phyloP scores from a whole-genome alignment of 2,113 vertebrate species.

The Helogale parvula region DNA sequence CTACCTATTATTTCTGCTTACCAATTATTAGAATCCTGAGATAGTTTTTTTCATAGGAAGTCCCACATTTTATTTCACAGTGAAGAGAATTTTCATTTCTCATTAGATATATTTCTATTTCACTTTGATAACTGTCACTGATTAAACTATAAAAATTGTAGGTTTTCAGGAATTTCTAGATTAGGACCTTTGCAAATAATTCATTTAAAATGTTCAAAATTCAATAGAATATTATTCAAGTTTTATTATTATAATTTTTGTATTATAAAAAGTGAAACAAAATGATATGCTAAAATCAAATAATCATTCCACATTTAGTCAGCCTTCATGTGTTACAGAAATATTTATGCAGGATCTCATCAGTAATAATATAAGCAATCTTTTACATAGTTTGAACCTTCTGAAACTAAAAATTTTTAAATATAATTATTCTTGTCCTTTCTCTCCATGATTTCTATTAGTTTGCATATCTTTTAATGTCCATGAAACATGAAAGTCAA shows the following conservation, averaged over 20 bases:
- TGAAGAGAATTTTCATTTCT: background rate
- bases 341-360: background rate
- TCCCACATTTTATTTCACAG: background rate
- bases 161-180: background rate
- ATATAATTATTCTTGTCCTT: background rate
- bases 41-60: background rate
- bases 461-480: background rate
- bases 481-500: background rate
- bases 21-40: background rate
- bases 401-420: background rate
- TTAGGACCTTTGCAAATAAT: background rate
- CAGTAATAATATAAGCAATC: background rate
- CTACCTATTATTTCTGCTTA: background rate
- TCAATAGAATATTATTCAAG: background rate
- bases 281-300: background rate
- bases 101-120: background rate
- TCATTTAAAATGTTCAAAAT: background rate
- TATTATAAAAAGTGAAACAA: background rate
- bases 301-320: background rate
- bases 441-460: background rate
- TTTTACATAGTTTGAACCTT: background rate
- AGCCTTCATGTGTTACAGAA: background rate
- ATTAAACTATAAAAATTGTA: background rate
- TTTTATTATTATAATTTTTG: background rate
- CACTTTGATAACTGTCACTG: background rate